Evolutionary conservation across 2,888 invertebrate genomes (phyloP).

Genomic region (Lasioglossum villosulum): DNA sequence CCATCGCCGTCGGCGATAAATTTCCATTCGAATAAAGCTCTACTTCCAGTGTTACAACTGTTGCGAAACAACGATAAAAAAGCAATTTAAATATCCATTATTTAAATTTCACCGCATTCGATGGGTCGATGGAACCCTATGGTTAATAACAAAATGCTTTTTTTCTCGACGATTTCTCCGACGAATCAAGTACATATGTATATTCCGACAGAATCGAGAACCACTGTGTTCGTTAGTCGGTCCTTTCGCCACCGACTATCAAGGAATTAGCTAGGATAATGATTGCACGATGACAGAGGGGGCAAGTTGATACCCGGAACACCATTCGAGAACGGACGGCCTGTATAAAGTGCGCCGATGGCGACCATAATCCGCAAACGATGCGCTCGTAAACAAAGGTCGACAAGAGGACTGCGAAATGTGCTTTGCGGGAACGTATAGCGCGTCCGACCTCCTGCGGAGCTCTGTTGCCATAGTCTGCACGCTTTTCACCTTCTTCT

Average conservation of each 20-base stretch:
- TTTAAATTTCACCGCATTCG: neutral
- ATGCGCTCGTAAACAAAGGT: constrained; percentile 62
- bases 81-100: neutral
- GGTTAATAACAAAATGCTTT: neutral
- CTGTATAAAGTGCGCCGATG: constrained; percentile 53
- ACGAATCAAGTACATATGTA: neutral
- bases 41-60: neutral
- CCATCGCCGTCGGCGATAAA: neutral
- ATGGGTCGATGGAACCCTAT: neutral
- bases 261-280: constrained; percentile 20
- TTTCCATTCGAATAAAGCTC: constrained; percentile 18
- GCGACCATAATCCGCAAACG: constrained; percentile 56
- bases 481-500: constrained; percentile 28
- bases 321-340: constrained; percentile 23
- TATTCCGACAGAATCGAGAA: neutral
- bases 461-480: constrained; percentile 29
- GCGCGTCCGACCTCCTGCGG: constrained; percentile 22
- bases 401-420: constrained; percentile 50
- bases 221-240: neutral
- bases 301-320: constrained; percentile 30
- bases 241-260: neutral
- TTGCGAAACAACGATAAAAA: neutral
- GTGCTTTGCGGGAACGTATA: constrained; percentile 49
- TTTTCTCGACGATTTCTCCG: neutral
- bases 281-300: constrained; percentile 9